Percentiles rank a stretch among this genome's conserved stretches.
Evolutionary conservation across 2,113 vertebrate species (phyloP).

Genomic region (Spermophilus dauricus): DNA sequence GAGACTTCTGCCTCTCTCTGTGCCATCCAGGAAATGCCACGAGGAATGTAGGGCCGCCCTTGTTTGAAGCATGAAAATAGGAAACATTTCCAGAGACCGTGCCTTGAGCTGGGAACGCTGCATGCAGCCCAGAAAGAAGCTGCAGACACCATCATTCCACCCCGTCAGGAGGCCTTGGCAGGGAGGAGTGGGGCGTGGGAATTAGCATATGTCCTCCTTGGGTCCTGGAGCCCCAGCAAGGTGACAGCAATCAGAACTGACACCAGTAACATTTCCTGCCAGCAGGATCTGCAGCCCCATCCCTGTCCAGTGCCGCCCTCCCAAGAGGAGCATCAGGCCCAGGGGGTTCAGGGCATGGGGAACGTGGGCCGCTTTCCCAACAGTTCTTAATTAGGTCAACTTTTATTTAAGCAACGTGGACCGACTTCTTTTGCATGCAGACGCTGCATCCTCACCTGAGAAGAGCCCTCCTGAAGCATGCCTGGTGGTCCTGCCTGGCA

Average conservation of each 20-base stretch:
- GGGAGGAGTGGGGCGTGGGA: neutral
- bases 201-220: conserved; percentile 73
- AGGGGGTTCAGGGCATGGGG: conserved; percentile 72
- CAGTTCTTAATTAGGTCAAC: conserved; percentile 77
- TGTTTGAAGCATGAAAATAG: neutral
- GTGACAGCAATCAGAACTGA: conserved; percentile 31
- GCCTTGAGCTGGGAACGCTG: neutral
- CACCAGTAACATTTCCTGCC: conserved; percentile 56
- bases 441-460: neutral
- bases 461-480: conserved; percentile 45
- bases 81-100: accelerated
- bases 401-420: conserved; percentile 46
- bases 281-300: conserved; percentile 65
- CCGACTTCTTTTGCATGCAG: conserved; percentile 16
- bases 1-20: neutral
- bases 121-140: too few species aligned
- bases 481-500: conserved; percentile 29
- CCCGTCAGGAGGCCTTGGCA: neutral
- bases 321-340: conserved; percentile 71
- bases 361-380: conserved; percentile 73
- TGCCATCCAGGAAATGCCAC: accelerated
- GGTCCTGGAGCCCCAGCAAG: conserved; percentile 79
- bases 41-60: too few species aligned
- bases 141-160: too few species aligned
- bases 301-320: conserved; percentile 71